Conservation (phyloP, 2,888 invertebrate species). For the Drosophila koepferae region DNA sequence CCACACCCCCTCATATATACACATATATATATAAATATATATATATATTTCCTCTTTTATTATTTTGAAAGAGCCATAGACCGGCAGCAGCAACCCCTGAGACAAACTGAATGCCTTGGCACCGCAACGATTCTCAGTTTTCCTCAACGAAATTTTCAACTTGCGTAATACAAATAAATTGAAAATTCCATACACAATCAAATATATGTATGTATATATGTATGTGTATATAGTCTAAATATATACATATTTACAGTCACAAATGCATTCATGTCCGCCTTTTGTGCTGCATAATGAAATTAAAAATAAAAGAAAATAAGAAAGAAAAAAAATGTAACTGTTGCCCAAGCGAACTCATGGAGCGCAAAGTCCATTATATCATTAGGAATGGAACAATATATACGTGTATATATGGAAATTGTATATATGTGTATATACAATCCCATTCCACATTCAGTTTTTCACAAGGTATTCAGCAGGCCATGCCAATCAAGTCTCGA, state of each 20-base stretch:
- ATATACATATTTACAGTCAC: constrained; percentile 3
- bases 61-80: constrained; percentile 38
- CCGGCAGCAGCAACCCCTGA: constrained; percentile 53
- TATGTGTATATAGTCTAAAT: constrained; percentile 7
- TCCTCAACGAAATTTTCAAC: constrained; percentile 27
- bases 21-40: background rate
- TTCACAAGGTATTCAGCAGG: constrained; percentile 44
- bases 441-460: constrained; percentile 45
- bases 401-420: background rate
- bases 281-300: constrained; percentile 83
- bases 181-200: constrained; percentile 69
- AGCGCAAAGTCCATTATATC: constrained; percentile 78
- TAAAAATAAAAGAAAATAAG: constrained; percentile 55
- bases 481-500: constrained; percentile 49
- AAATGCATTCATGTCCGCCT: constrained; percentile 54
- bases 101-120: constrained; percentile 15
- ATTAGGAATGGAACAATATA: constrained; percentile 67
- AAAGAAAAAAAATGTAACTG: constrained; percentile 79
- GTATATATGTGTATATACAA: background rate
- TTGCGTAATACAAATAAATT: constrained; percentile 70
- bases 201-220: constrained; percentile 14
- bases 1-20: constrained; percentile 68
- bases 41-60: background rate
- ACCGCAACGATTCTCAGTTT: constrained; percentile 34
- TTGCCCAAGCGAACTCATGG: constrained; percentile 70